Evolutionary conservation across 2,888 invertebrate genomes (phyloP).

Genomic region (Drosophila dives): DNA sequence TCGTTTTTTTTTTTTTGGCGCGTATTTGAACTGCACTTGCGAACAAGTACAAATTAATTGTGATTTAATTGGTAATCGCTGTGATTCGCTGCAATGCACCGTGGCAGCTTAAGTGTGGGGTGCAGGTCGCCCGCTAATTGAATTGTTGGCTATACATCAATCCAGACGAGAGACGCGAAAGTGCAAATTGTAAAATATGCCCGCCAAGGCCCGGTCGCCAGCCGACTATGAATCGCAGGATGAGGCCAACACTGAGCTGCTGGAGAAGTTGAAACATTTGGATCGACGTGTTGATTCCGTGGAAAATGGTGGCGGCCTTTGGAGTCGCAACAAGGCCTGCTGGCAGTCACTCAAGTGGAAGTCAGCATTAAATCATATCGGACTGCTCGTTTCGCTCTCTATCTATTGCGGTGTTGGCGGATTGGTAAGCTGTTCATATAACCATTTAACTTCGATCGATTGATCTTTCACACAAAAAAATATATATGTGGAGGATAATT

Average conservation of each 20-base stretch:
- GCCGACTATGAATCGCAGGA: slow-evolving; percentile 82
- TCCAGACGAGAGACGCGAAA: not conserved
- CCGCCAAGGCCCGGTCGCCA: slow-evolving; percentile 49
- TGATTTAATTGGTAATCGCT: slow-evolving; percentile 6
- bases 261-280: slow-evolving; percentile 84
- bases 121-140: slow-evolving; percentile 45
- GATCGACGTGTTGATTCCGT: slow-evolving; percentile 82
- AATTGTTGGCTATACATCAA: slow-evolving; percentile 1
- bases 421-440: slow-evolving; percentile 86
- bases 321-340: slow-evolving; percentile 81
- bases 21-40: slow-evolving; percentile 40
- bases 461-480: not conserved
- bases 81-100: slow-evolving; percentile 23
- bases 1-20: slow-evolving; percentile 38
- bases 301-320: slow-evolving; percentile 83
- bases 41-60: slow-evolving; percentile 11
- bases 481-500: slow-evolving; percentile 9
- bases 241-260: slow-evolving; percentile 84
- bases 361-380: slow-evolving; percentile 89
- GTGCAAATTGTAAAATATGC: slow-evolving; percentile 40
- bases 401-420: slow-evolving; percentile 92
- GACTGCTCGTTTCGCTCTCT: slow-evolving; percentile 90
- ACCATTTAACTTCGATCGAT: not conserved
- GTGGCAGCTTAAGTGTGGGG: slow-evolving; percentile 26
- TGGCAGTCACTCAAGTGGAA: slow-evolving; percentile 87